These are phyloP conservation scores for Pogonophryne albipinna DNA, from an alignment of 2,797 vertebrate genomes.

Conservation along the genomic window DNA sequence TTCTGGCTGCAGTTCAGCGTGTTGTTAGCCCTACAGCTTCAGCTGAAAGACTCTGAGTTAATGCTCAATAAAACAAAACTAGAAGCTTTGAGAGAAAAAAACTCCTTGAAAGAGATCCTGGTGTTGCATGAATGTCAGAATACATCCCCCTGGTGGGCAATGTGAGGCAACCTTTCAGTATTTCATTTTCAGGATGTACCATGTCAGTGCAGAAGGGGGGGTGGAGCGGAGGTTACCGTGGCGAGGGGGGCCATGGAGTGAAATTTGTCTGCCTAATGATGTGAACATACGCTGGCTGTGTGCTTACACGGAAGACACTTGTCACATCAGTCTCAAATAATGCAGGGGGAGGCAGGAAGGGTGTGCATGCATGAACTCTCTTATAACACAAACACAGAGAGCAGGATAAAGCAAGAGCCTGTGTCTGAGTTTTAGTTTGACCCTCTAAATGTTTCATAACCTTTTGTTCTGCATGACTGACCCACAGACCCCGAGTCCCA, in stretches of 20 bases:
- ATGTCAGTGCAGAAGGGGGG: conserved; percentile 29
- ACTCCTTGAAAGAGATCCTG: conserved; percentile 19
- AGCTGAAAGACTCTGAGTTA: conserved; percentile 25
- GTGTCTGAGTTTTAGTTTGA: conserved; percentile 31
- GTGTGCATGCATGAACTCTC: not conserved
- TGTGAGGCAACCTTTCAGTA: conserved; percentile 24
- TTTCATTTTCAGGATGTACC: conserved; percentile 43
- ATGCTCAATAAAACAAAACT: conserved; percentile 4
- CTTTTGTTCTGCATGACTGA: conserved; percentile 48
- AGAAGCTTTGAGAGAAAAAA: conserved; percentile 15
- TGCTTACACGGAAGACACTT: conserved; percentile 45
- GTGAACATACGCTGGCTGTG: conserved; percentile 38
- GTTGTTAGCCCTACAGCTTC: conserved; percentile 8
- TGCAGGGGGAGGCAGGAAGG: conserved; percentile 8
- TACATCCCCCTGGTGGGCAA: conserved; percentile 43
- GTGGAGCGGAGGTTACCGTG: conserved; percentile 40
- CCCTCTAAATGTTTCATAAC: conserved; percentile 49
- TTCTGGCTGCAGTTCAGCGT: conserved; percentile 34
- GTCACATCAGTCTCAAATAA: conserved; percentile 35
- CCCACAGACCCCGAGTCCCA: conserved; percentile 95
- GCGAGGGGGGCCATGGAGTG: conserved; percentile 39
- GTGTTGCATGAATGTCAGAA: conserved; percentile 28
- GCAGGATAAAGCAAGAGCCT: not conserved
- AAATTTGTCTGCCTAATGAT: conserved; percentile 63
- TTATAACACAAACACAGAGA: not conserved